A percentile compares a stretch with the other conserved stretches of the same genome.
phyloP scores from a whole-genome alignment of 2,888 invertebrate genomes.

The Melolontha melolontha region DNA sequence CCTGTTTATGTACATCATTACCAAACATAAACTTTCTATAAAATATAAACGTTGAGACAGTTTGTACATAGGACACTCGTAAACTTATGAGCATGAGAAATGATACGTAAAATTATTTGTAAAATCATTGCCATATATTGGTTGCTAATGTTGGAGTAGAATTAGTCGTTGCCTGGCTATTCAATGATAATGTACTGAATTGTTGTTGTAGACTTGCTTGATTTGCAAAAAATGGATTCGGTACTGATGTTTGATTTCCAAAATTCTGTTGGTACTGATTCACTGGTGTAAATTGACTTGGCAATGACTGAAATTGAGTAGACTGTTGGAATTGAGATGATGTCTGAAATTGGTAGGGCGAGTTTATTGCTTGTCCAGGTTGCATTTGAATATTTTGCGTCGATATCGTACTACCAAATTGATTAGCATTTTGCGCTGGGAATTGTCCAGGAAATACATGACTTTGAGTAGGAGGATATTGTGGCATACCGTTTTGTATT shows the following conservation, averaged over 20 bases:
- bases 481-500: slow-evolving; percentile 47
- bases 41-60: slow-evolving; percentile 32
- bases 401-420: slow-evolving; percentile 33
- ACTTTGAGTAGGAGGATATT: slow-evolving; percentile 28
- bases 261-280: slow-evolving; percentile 44
- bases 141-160: slow-evolving; percentile 55
- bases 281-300: slow-evolving; percentile 42
- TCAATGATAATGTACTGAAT: slow-evolving; percentile 67
- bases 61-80: slow-evolving; percentile 41
- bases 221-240: slow-evolving; percentile 60
- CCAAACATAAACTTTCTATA: slow-evolving; percentile 26
- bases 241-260: slow-evolving; percentile 47
- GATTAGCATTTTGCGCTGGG: slow-evolving; percentile 40
- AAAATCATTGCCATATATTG: slow-evolving; percentile 63
- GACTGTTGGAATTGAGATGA: slow-evolving; percentile 29
- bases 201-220: slow-evolving; percentile 65
- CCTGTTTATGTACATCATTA: slow-evolving; percentile 27
- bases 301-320: slow-evolving; percentile 40
- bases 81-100: slow-evolving; percentile 40
- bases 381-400: slow-evolving; percentile 26
- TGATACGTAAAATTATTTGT: slow-evolving; percentile 39
- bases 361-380: slow-evolving; percentile 14
- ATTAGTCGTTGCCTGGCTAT: slow-evolving; percentile 50
- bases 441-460: slow-evolving; percentile 45
- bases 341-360: slow-evolving; percentile 34